Evolutionary conservation across 64 coral and sea anemone genomes (phyloP).

Genomic region (Pachyseris speciosa): DNA sequence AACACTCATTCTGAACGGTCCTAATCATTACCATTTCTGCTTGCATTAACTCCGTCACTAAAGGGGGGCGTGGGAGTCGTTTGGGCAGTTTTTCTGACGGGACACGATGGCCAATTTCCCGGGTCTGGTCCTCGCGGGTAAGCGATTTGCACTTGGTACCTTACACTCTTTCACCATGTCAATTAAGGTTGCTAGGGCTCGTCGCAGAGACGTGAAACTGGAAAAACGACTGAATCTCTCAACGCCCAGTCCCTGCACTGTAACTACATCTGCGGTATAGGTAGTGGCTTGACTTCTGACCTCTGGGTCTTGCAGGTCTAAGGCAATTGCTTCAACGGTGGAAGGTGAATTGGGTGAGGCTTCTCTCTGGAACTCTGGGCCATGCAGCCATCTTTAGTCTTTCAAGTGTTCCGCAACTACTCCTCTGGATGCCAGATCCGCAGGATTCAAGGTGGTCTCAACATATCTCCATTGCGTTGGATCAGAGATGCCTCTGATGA

Average conservation of each 20-base stretch:
- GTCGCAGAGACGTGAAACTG: neutral
- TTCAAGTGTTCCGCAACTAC: neutral
- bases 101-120: too few relatives aligned
- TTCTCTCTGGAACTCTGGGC: slow-evolving; percentile 33
- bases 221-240: neutral
- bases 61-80: neutral
- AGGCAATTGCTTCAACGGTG: neutral
- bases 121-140: neutral
- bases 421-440: slow-evolving; percentile 46
- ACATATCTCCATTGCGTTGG: slow-evolving; percentile 62
- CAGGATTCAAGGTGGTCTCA: slow-evolving; percentile 2
- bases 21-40: neutral
- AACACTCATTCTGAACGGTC: neutral
- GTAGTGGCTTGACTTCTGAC: neutral
- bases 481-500: neutral
- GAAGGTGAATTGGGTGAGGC: neutral
- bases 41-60: slow-evolving; percentile 10
- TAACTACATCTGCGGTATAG: neutral
- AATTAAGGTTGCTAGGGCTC: neutral
- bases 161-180: neutral
- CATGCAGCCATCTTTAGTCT: slow-evolving; percentile 9
- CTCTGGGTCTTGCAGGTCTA: slow-evolving; percentile 47
- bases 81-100: too few relatives aligned
- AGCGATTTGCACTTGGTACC: neutral
- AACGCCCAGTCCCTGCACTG: neutral